Base-by-base conservation (phyloP, 2,888 invertebrate genomes). In the Criorhina ranunculi region DNA sequence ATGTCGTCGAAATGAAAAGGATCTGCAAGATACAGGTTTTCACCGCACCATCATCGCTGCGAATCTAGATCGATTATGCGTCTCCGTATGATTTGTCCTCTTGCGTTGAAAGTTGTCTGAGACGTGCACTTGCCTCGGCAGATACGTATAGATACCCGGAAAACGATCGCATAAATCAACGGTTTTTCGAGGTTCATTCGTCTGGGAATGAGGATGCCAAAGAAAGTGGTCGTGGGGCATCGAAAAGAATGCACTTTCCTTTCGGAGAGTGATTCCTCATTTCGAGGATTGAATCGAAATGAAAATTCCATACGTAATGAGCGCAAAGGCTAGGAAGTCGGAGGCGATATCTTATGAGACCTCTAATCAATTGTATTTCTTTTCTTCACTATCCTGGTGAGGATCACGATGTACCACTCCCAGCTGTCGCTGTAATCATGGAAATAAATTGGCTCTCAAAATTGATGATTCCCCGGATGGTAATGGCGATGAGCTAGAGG, bases 1-100 rank as follows among this genome's bases (percentile, higher is more conserved):
- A 69, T 78, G 79, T 64, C 78, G 78, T 73, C 57, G 79, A 83
- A 83, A 83, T 83, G 83, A 83, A 83, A 83, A 83, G 79, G 79
- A 83, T 83, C 51, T 46, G 55, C 59, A 29, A 64, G 64, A 77
- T 60, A 77, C 82, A 53, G 82, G 82, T 82, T 82, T 77, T 44
- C 49, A 12, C 29, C 7, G 31, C n/a, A 15, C 40, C 11, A 11
- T 42, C 24, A 4, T 2, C 64, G 8, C 51, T 44, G 46, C 31
- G 73, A 42, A 83, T 79, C 79, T 83, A 73, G 79, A 79, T 73
- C 73, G 83, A 83, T 83, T 82, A 77, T 66, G 82, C 82, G 77
- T 72, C 17, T 29, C 60, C 40, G 57, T 24, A 73, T 67, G 78
- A 78, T 62, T 78, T 72, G 82, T 73, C 67, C 37, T 69, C 64